Evolutionary conservation across 2,113 vertebrate genomes (phyloP).

Genomic region (Phaetusa simplex): DNA sequence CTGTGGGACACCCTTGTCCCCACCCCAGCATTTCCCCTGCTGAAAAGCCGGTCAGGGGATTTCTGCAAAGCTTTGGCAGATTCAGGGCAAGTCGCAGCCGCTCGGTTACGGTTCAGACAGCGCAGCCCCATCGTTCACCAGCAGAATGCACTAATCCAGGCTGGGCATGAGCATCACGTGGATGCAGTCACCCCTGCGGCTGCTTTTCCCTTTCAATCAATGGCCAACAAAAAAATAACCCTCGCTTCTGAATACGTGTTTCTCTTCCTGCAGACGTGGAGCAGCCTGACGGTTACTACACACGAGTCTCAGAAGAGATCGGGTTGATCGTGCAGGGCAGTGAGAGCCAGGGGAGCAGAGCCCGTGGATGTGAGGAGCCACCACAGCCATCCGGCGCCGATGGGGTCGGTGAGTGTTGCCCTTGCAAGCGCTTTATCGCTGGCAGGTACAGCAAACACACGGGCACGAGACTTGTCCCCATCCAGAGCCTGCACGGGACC

Average conservation of each 20-base stretch:
- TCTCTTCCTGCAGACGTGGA: background rate
- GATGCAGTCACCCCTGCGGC: accelerated
- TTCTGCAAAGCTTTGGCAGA: accelerated
- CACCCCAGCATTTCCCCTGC: background rate
- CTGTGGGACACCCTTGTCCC: accelerated
- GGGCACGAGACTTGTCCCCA: accelerated
- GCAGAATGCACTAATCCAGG: accelerated
- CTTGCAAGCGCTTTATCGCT: accelerated
- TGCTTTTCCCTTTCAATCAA: background rate
- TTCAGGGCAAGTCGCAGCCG: accelerated
- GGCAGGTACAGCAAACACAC: accelerated
- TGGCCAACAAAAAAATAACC: accelerated
- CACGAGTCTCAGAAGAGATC: background rate
- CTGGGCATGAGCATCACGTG: background rate
- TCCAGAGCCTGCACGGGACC: accelerated
- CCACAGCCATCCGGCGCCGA: accelerated
- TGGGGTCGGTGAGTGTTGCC: background rate
- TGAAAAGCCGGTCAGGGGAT: accelerated
- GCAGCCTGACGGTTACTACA: background rate
- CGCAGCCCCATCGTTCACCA: accelerated
- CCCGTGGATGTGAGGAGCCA: accelerated
- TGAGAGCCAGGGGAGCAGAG: background rate
- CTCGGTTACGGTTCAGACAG: accelerated
- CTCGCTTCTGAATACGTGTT: accelerated
- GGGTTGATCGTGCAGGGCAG: slow-evolving; percentile 11